Conservation (phyloP, 1,140 invertebrate species). For the Drosophila baimaii region DNA sequence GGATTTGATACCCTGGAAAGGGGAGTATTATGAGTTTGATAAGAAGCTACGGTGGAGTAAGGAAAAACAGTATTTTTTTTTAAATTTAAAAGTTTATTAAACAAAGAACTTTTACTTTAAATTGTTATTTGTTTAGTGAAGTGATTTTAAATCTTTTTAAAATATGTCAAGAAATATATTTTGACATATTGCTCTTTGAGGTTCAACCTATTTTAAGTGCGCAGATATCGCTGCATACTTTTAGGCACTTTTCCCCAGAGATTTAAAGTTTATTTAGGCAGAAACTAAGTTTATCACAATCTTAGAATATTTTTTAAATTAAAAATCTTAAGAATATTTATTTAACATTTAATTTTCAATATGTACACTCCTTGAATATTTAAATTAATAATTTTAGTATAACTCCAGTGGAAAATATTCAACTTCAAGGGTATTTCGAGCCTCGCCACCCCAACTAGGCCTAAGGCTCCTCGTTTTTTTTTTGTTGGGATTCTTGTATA, state of each 20-base stretch:
- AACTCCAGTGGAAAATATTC: neutral
- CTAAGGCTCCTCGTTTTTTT: slow-evolving; percentile 14
- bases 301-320: neutral
- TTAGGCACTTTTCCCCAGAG: neutral
- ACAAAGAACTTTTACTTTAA: neutral
- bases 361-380: neutral
- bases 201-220: too few species aligned
- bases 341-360: neutral
- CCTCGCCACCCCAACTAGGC: neutral
- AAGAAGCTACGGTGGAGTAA: too few species aligned
- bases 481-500: slow-evolving; percentile 21
- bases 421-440: neutral
- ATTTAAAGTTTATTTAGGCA: neutral
- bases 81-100: too few species aligned
- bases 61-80: neutral
- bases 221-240: neutral
- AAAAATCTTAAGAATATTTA: neutral
- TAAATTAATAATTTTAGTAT: neutral
- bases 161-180: too few species aligned
- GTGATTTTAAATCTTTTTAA: too few species aligned
- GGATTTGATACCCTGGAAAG: neutral
- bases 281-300: neutral
- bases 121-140: neutral
- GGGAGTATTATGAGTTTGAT: neutral
- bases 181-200: neutral